Percentiles rank a stretch among this genome's conserved stretches.
Evolutionary conservation across 2,797 vertebrate genomes (phyloP).

Genomic region (Pantherophis alleghaniensis): DNA sequence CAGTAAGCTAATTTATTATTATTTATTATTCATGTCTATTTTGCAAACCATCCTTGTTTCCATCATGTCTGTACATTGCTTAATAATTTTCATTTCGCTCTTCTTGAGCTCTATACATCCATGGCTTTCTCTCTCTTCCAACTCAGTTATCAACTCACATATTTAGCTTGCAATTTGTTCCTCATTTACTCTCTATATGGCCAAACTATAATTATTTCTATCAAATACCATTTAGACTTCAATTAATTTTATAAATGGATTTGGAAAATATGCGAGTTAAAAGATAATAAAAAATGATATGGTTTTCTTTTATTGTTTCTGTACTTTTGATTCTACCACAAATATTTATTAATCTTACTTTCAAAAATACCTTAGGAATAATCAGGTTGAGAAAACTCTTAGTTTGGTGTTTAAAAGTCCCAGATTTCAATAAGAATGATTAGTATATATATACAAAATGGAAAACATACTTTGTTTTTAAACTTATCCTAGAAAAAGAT

Average conservation of each 20-base stretch:
- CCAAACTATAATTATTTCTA: background rate
- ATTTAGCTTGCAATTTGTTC: background rate
- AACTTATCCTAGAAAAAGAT: background rate
- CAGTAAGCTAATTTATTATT: background rate
- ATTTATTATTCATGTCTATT: background rate
- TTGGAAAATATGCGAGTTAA: background rate
- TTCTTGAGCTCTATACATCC: background rate
- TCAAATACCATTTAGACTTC: background rate
- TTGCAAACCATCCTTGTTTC: background rate
- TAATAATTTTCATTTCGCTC: background rate
- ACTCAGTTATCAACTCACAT: background rate
- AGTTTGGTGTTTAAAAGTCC: background rate
- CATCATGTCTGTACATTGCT: background rate
- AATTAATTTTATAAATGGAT: background rate
- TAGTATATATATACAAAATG: background rate
- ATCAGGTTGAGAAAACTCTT: background rate
- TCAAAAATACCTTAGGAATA: background rate
- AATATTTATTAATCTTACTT: background rate
- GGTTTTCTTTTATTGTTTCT: background rate
- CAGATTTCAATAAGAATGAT: background rate
- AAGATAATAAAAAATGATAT: background rate
- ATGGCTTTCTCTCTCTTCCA: background rate
- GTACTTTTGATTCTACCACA: background rate
- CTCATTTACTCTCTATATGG: background rate
- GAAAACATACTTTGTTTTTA: background rate